These are phyloP conservation scores for Peromyscus aztecus DNA, from an alignment of 2,797 vertebrate species.

Conservation along the genomic window DNA sequence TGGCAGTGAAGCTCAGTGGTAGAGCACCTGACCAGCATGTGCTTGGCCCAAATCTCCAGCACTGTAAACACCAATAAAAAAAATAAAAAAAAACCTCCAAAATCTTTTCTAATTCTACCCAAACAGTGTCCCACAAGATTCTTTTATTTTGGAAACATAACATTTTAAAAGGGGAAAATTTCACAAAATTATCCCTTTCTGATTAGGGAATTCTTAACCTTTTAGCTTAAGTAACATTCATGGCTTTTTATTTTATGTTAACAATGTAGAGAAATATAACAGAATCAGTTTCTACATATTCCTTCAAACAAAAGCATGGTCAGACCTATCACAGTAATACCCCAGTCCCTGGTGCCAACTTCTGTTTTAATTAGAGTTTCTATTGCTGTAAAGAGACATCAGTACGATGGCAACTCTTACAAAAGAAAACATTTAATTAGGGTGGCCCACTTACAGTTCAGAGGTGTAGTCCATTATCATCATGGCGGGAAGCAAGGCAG, in stretches of 20 bases:
- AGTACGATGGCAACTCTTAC: not conserved
- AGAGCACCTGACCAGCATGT: not conserved
- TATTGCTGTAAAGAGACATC: too few relatives aligned
- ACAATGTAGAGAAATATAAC: not conserved
- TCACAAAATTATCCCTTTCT: not conserved
- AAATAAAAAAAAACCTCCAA: not conserved
- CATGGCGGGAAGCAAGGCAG: not conserved
- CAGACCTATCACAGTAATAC: too few relatives aligned
- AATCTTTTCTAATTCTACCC: not conserved
- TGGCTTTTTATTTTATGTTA: slow-evolving; percentile 7
- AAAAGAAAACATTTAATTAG: not conserved
- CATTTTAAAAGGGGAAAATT: not conserved
- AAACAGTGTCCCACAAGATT: not conserved
- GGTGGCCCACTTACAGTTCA: not conserved
- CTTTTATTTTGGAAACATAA: slow-evolving; percentile 48
- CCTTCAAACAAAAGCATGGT: too few relatives aligned
- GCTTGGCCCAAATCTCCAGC: not conserved
- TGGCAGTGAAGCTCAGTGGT: not conserved
- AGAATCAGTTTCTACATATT: not conserved
- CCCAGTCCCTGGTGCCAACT: too few relatives aligned
- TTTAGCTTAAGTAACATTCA: slow-evolving; percentile 16
- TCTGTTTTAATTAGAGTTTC: too few relatives aligned
- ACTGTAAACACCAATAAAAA: not conserved
- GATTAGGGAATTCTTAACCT: not conserved
- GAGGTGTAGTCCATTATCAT: not conserved